Conservation (phyloP, 2,888 invertebrate species). For the Acanthococcus lagerstroemiae region DNA sequence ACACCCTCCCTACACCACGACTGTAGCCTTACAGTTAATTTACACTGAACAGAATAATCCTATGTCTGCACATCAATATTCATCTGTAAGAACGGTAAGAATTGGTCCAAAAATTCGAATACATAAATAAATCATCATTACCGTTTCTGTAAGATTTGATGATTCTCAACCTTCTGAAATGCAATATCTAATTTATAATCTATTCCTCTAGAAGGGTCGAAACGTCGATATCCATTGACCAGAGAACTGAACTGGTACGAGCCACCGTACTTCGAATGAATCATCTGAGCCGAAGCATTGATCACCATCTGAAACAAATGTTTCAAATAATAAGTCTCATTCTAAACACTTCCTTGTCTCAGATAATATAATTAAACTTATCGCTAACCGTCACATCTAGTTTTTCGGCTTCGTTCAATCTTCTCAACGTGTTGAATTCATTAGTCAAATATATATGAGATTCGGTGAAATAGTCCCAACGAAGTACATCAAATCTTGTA, state of each 20-base stretch:
- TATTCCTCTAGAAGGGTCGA: slow-evolving; percentile 75
- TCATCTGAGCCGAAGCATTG: slow-evolving; percentile 46
- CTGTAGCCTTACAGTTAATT: too few relatives aligned
- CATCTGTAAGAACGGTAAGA: too few relatives aligned
- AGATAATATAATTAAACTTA: too few relatives aligned
- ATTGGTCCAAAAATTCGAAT: too few relatives aligned
- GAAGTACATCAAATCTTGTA: slow-evolving; percentile 69
- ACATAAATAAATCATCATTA: too few relatives aligned
- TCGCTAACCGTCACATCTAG: slow-evolving; percentile 58
- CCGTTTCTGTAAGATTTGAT: slow-evolving; percentile 48
- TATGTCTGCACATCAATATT: too few relatives aligned
- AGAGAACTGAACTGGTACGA: slow-evolving; percentile 48
- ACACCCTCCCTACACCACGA: too few relatives aligned
- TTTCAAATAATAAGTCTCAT: too few relatives aligned
- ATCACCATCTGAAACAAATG: slow-evolving; percentile 44
- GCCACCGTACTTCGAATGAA: slow-evolving; percentile 45
- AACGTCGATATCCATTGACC: slow-evolving; percentile 62
- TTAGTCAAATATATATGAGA: slow-evolving; percentile 72
- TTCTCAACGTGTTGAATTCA: slow-evolving; percentile 61
- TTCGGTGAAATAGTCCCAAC: slow-evolving; percentile 77
- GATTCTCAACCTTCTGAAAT: slow-evolving; percentile 46
- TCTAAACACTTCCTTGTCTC: too few relatives aligned
- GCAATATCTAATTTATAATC: slow-evolving; percentile 70
- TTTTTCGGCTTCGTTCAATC: slow-evolving; percentile 54
- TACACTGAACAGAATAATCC: too few relatives aligned